Conservation (phyloP, 1,140 invertebrate genomes). For the Papilio polyxenes region DNA sequence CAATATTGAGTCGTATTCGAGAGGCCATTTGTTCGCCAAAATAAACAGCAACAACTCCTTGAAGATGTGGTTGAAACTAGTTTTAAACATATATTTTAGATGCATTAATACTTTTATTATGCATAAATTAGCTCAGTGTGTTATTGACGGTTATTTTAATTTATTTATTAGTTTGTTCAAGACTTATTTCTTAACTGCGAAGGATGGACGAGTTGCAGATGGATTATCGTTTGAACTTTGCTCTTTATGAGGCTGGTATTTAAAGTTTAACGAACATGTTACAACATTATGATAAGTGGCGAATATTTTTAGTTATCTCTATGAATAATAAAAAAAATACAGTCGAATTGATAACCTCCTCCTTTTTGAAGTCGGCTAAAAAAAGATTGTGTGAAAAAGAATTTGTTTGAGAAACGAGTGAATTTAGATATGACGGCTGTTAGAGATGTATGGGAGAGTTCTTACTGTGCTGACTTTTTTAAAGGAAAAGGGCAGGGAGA, state of each 20-base stretch:
- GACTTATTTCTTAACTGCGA: constrained; percentile 28
- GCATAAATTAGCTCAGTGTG: not conserved
- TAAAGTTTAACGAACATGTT: not conserved
- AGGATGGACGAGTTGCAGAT: constrained; percentile 20
- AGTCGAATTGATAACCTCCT: no score
- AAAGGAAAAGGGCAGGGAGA: not conserved
- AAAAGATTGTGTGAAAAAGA: not conserved
- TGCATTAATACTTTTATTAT: not conserved
- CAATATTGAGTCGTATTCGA: no score
- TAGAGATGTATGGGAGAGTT: not conserved
- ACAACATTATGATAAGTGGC: constrained; percentile 7
- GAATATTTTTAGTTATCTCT: constrained; percentile 16
- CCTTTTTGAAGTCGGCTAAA: no score
- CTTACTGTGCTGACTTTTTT: not conserved
- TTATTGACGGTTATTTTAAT: not conserved
- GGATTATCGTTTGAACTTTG: constrained; percentile 19
- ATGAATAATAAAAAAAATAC: not conserved
- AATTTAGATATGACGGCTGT: not conserved
- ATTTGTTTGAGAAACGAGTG: not conserved
- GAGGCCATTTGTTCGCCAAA: no score
- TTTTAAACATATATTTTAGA: not conserved
- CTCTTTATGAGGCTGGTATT: constrained; percentile 16
- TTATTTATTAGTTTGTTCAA: not conserved
- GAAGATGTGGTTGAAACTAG: not conserved
- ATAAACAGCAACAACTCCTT: not conserved